A percentile compares a stretch with the other conserved stretches of the same genome.
Evolutionary conservation across 2,888 invertebrate genomes (phyloP).

Genomic region (Catocala nupta): DNA sequence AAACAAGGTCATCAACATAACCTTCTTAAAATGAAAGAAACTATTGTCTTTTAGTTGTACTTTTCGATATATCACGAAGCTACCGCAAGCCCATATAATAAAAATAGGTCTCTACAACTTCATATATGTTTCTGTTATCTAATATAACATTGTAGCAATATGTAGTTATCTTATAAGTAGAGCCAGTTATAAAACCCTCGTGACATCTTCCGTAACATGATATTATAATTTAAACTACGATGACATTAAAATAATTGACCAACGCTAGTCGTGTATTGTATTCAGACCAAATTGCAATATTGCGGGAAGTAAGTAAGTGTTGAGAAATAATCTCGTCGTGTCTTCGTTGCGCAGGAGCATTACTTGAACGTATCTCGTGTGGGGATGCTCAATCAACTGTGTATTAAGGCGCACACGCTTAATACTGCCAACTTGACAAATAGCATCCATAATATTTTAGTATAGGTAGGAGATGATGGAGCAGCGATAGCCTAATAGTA

Average conservation of each 20-base stretch:
- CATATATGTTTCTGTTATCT: not conserved
- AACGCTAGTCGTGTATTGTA: constrained; percentile 15
- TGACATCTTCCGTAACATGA: not conserved
- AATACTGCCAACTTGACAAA: too few relatives aligned
- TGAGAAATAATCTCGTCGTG: constrained; percentile 41
- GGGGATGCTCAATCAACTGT: constrained; percentile 32
- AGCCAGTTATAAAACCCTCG: not conserved
- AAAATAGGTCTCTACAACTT: too few relatives aligned
- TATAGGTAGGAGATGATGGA: too few relatives aligned
- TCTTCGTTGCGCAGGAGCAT: constrained; percentile 34
- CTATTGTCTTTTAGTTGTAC: too few relatives aligned
- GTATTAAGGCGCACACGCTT: too few relatives aligned
- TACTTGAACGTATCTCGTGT: constrained; percentile 32
- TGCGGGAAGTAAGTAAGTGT: constrained; percentile 39
- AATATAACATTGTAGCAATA: not conserved
- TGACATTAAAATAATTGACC: constrained; percentile 15
- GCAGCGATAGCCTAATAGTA: too few relatives aligned
- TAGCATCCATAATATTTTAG: too few relatives aligned
- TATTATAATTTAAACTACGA: constrained; percentile 1
- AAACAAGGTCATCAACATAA: too few relatives aligned
- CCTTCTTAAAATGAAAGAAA: too few relatives aligned
- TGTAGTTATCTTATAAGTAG: too few relatives aligned
- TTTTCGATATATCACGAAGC: too few relatives aligned
- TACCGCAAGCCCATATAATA: too few relatives aligned
- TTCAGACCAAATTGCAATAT: constrained; percentile 21